These are phyloP conservation scores for Onychostoma macrolepis DNA, from an alignment of 2,113 vertebrate genomes.

Conservation along the genomic window DNA sequence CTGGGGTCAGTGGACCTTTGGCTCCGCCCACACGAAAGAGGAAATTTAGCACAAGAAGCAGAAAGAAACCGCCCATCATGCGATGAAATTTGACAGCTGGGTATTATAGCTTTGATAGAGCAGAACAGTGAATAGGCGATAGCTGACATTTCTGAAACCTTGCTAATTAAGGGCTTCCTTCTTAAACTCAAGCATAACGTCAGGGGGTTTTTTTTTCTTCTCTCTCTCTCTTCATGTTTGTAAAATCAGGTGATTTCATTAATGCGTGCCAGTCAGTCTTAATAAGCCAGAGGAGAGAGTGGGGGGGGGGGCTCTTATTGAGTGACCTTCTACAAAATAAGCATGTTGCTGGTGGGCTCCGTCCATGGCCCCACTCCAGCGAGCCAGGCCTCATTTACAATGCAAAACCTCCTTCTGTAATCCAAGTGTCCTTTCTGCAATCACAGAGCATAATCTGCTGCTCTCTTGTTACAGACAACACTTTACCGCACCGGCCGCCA, in stretches of 20 bases:
- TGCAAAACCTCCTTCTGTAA: slow-evolving; percentile 85
- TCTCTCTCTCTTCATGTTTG: slow-evolving; percentile 86
- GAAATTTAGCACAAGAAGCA: slow-evolving; percentile 64
- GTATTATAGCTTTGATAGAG: slow-evolving; percentile 90
- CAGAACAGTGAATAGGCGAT: slow-evolving; percentile 87
- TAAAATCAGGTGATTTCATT: slow-evolving; percentile 91
- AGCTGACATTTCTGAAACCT: slow-evolving; percentile 91
- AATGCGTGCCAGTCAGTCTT: slow-evolving; percentile 91
- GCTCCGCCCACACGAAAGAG: slow-evolving; percentile 45
- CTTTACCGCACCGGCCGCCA: slow-evolving; percentile 75
- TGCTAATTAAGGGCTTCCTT: slow-evolving; percentile 88
- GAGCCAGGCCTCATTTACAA: slow-evolving; percentile 83
- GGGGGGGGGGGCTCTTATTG: slow-evolving; percentile 79
- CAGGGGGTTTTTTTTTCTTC: slow-evolving; percentile 79
- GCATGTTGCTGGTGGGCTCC: slow-evolving; percentile 85
- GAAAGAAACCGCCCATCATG: slow-evolving; percentile 83
- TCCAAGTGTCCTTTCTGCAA: slow-evolving; percentile 89
- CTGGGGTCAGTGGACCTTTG: not conserved
- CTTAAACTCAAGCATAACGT: slow-evolving; percentile 85
- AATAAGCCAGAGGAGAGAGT: slow-evolving; percentile 85
- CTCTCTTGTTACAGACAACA: slow-evolving; percentile 77
- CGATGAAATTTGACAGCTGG: slow-evolving; percentile 88
- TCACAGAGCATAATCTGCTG: slow-evolving; percentile 90
- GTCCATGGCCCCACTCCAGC: slow-evolving; percentile 80
- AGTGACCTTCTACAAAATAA: slow-evolving; percentile 91